phyloP scores from a whole-genome alignment of 2,888 invertebrate genomes.

The Metallyticus violacea region DNA sequence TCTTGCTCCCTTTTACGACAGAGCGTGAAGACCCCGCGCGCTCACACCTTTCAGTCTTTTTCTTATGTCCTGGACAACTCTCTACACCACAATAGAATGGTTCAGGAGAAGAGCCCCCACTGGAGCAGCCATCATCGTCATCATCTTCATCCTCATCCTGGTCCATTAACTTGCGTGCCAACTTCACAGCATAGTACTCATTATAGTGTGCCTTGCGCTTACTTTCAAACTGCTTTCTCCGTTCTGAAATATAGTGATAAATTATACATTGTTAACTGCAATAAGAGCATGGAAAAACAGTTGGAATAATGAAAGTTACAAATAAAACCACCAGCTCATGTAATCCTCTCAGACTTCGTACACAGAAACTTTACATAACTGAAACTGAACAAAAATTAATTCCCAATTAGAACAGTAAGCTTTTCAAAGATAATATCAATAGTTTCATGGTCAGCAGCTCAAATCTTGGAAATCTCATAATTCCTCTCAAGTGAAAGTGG shows the following conservation, averaged over 20 bases:
- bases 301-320: not conserved
- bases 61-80: conserved; percentile 5
- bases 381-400: no score
- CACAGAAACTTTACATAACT: no score
- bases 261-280: not conserved
- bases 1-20: not conserved
- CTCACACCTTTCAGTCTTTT: conserved; percentile 1
- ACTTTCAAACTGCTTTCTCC: conserved; percentile 79
- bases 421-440: no score
- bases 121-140: conserved; percentile 42
- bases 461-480: no score
- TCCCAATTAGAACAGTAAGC: no score
- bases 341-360: no score
- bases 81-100: conserved; percentile 4
- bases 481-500: no score
- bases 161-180: conserved; percentile 86
- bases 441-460: no score
- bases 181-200: conserved; percentile 91
- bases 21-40: not conserved
- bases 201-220: conserved; percentile 97
- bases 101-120: conserved; percentile 3
- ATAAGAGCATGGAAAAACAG: not conserved
- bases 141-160: conserved; percentile 80
- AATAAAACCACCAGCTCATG: no score
- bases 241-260: conserved; percentile 49